phyloP scores from a whole-genome alignment of 2,888 invertebrate genomes.

The Tuta absoluta region DNA sequence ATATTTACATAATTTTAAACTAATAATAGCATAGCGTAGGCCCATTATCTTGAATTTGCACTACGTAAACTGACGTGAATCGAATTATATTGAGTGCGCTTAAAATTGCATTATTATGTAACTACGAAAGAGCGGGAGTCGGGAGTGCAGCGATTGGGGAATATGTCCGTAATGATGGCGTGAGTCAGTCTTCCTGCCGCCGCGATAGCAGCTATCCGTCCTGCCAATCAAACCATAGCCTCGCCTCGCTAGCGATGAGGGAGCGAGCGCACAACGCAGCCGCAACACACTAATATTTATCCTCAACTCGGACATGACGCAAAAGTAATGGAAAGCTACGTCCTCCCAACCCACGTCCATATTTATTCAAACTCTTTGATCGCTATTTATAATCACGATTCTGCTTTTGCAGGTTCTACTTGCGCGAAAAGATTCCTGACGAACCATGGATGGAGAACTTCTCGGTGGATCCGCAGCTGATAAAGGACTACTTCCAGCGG shows the following conservation, averaged over 20 bases:
- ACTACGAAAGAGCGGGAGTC: conserved; percentile 53
- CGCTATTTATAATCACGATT: conserved; percentile 27
- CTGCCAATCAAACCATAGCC: conserved; percentile 73
- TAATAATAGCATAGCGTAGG: conserved; percentile 11
- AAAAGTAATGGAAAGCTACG: conserved; percentile 59
- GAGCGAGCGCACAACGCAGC: conserved; percentile 46
- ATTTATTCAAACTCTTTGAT: conserved; percentile 28
- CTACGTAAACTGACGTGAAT: not conserved
- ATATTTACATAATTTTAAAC: conserved; percentile 23
- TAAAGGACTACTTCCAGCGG: conserved; percentile 94
- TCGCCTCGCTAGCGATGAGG: conserved; percentile 43
- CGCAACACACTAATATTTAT: conserved; percentile 54
- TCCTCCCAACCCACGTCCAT: conserved; percentile 39
- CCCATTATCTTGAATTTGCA: not conserved
- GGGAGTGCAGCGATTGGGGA: conserved; percentile 63
- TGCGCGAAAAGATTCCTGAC: conserved; percentile 92
- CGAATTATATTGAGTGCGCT: not conserved
- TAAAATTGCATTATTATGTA: conserved; percentile 15
- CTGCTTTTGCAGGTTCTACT: conserved; percentile 86
- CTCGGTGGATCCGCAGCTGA: conserved; percentile 94
- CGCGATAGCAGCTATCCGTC: conserved; percentile 74
- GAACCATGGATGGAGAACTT: conserved; percentile 93
- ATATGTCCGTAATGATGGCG: conserved; percentile 57
- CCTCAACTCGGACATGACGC: conserved; percentile 57
- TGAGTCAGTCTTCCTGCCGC: conserved; percentile 77